Percentiles rank a stretch among this genome's conserved stretches.
phyloP scores from a whole-genome alignment of 2,113 vertebrate species.

The Phaetusa simplex region DNA sequence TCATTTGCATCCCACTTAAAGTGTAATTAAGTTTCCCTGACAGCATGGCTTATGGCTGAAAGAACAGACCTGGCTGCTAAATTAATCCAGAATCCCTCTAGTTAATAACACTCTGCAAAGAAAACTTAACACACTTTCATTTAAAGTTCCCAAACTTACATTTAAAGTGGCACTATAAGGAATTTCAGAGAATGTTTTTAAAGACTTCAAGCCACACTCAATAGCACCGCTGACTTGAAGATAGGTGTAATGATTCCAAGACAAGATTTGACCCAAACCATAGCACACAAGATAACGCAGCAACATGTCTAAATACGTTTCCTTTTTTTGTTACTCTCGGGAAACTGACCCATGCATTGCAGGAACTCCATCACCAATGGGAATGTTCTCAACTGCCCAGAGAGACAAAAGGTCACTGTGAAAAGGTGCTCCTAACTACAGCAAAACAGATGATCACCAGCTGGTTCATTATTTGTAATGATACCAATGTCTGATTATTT shows the following conservation, averaged over 20 bases:
- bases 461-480: neutral
- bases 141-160: conserved; percentile 71
- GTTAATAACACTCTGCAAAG: conserved; percentile 74
- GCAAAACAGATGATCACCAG: neutral
- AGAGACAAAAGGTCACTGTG: neutral
- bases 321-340: neutral
- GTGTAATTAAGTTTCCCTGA: conserved; percentile 84
- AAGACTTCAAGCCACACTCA: neutral
- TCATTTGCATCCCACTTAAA: conserved; percentile 86
- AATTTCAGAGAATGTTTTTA: neutral
- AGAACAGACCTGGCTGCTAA: conserved; percentile 81
- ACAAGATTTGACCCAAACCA: neutral
- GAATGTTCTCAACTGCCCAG: neutral
- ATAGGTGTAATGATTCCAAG: neutral
- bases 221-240: neutral
- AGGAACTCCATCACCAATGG: neutral
- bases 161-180: conserved; percentile 47
- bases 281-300: neutral
- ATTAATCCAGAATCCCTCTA: conserved; percentile 78
- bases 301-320: rapidly evolving
- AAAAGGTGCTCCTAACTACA: neutral
- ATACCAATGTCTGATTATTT: neutral
- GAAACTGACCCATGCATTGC: neutral
- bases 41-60: conserved; percentile 79
- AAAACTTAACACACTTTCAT: conserved; percentile 70